Percentiles rank a stretch among this genome's conserved stretches.
Conservation (phyloP, 2,797 vertebrate species). For the Bovichtus variegatus region DNA sequence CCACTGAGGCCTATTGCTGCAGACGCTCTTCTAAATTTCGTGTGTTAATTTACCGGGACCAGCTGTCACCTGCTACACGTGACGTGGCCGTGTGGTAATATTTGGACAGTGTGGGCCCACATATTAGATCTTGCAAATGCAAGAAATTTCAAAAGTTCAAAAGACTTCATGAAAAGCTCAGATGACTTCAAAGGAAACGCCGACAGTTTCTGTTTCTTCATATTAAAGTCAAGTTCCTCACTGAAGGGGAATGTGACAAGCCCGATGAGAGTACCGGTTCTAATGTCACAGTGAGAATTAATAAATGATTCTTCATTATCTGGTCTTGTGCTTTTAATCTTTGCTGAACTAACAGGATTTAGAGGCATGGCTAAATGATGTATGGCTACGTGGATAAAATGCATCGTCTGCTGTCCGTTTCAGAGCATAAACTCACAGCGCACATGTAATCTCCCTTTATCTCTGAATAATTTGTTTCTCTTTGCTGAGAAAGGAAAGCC, state of each 20-base stretch:
- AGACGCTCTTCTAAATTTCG: too few relatives aligned
- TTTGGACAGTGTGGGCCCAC: background rate
- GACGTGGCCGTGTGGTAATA: background rate
- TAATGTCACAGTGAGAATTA: background rate
- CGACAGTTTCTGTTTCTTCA: constrained; percentile 6
- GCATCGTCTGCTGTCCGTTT: background rate
- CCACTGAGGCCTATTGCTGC: too few relatives aligned
- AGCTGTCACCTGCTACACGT: too few relatives aligned
- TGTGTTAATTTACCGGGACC: too few relatives aligned
- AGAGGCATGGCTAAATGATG: background rate
- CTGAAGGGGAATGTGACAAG: background rate
- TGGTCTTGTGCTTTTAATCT: background rate
- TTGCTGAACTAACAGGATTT: background rate
- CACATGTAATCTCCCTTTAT: background rate
- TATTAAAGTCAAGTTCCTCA: constrained; percentile 4
- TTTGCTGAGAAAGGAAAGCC: background rate
- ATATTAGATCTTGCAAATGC: background rate
- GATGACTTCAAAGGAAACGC: constrained; percentile 1
- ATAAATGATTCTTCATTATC: constrained; percentile 3
- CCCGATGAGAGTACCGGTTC: background rate
- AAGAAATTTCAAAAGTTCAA: too few relatives aligned
- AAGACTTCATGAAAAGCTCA: background rate
- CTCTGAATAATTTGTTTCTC: background rate
- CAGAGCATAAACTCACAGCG: background rate
- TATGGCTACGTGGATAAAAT: background rate